A percentile compares a stretch with the other conserved stretches of the same genome.
These are phyloP conservation scores for Belonocnema kinseyi DNA, from an alignment of 1,140 invertebrate genomes.

Conservation along the genomic window DNA sequence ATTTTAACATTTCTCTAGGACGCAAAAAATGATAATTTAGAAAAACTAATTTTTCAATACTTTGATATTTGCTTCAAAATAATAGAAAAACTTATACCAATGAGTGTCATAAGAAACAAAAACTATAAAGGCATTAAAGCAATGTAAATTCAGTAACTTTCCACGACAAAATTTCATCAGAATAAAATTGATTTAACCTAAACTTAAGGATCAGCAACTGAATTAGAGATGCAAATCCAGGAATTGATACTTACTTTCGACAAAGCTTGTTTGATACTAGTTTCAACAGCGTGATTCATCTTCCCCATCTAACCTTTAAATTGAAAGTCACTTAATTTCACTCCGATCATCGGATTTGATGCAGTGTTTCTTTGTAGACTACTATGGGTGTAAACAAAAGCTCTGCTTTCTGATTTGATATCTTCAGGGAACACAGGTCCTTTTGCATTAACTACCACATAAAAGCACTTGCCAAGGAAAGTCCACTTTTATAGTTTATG, in stretches of 20 bases:
- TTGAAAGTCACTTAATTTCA: constrained; percentile 29
- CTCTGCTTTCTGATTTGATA: background rate
- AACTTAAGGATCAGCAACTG: no score
- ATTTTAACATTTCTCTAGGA: no score
- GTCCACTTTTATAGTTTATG: background rate
- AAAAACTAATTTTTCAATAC: no score
- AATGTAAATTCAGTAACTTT: no score
- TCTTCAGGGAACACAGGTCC: background rate
- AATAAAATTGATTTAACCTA: no score
- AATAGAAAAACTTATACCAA: no score
- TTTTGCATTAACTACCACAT: background rate
- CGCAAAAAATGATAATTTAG: no score
- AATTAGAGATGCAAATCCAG: no score
- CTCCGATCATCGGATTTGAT: background rate
- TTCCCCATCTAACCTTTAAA: constrained; percentile 61
- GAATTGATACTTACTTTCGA: constrained; percentile 67
- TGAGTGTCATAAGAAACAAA: no score
- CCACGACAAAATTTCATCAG: no score
- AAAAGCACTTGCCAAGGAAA: background rate
- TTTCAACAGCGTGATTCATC: constrained; percentile 71
- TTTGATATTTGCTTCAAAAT: no score
- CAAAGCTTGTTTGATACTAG: constrained; percentile 76
- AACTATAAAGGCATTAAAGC: no score
- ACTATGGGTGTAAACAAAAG: background rate
- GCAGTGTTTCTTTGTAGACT: background rate